These are phyloP conservation scores for Manis javanica DNA, from an alignment of 2,797 vertebrate genomes.

Conservation along the genomic window DNA sequence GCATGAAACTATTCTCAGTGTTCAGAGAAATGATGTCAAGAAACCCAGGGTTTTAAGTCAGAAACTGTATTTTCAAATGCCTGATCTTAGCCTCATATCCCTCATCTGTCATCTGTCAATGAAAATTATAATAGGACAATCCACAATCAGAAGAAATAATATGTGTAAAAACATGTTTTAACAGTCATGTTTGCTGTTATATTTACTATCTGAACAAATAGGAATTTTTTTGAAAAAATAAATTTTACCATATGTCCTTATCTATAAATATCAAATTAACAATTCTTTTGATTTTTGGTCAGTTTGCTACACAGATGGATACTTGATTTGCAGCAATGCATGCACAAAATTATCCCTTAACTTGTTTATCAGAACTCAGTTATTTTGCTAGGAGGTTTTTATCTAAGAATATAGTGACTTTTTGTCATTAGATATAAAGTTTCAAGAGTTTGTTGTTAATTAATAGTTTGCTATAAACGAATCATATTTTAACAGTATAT, in stretches of 20 bases:
- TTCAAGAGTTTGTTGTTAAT: background rate
- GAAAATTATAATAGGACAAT: background rate
- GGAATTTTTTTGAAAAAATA: background rate
- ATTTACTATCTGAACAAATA: background rate
- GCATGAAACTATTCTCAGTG: background rate
- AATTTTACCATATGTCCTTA: background rate
- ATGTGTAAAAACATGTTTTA: background rate
- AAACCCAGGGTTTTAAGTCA: background rate
- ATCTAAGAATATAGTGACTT: background rate
- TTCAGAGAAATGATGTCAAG: background rate
- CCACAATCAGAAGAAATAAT: background rate
- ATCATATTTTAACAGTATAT: background rate
- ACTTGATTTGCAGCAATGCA: background rate
- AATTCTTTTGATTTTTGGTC: background rate
- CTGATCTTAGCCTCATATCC: background rate
- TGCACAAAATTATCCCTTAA: background rate
- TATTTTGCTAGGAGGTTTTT: background rate
- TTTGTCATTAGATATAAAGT: background rate
- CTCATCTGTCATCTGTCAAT: background rate
- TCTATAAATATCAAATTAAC: background rate
- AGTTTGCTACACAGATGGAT: background rate
- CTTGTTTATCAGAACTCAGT: background rate
- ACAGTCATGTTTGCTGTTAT: background rate
- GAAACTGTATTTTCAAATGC: background rate
- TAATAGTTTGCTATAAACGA: background rate